These are phyloP conservation scores for Dromaius novaehollandiae DNA, from an alignment of 2,113 vertebrate species.

Conservation along the genomic window DNA sequence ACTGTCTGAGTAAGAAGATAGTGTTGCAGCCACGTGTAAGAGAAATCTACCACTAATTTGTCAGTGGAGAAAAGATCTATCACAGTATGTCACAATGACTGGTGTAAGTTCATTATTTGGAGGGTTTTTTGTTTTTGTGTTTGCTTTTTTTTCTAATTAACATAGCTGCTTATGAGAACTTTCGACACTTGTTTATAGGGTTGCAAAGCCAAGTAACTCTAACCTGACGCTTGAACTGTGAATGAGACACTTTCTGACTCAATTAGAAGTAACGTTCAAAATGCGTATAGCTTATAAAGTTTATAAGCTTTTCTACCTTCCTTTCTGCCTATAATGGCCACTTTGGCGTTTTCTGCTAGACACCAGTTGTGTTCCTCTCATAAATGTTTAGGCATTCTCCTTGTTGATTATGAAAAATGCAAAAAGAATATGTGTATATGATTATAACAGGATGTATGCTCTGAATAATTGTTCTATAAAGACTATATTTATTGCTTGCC, in stretches of 20 bases:
- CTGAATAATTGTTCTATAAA: neutral
- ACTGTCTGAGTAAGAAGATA: conserved; percentile 2
- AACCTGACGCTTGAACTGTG: neutral
- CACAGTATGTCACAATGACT: neutral
- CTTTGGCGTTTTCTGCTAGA: neutral
- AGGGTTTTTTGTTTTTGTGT: neutral
- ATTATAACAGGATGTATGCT: neutral
- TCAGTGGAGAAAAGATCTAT: neutral
- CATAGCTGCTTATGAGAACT: neutral
- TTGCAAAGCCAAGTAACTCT: neutral
- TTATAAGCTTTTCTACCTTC: neutral
- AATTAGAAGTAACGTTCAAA: neutral
- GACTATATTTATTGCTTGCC: neutral
- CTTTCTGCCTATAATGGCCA: neutral
- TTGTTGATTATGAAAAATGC: neutral
- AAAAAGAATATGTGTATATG: too few relatives aligned
- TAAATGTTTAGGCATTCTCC: neutral
- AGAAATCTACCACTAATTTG: neutral
- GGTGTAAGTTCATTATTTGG: neutral
- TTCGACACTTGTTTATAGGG: neutral
- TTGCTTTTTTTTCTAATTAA: neutral
- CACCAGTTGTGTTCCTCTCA: neutral
- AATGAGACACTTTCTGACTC: neutral
- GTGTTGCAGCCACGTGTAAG: conserved; percentile 26
- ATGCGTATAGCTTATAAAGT: neutral